Evolutionary conservation across 2,888 invertebrate species (phyloP).

Genomic region (Pandemis heparana): DNA sequence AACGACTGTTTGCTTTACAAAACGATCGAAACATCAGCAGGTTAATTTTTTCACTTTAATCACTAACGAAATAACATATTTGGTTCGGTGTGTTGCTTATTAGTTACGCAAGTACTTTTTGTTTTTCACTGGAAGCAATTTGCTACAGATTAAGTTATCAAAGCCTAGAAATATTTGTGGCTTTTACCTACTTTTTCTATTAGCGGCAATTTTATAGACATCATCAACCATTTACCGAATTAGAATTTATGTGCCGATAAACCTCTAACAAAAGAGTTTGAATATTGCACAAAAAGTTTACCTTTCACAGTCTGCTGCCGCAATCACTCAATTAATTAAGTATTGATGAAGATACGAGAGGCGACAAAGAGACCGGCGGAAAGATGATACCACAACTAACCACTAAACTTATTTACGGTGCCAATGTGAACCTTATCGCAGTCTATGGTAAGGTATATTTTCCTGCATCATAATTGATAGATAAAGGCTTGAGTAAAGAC

Average conservation of each 20-base stretch:
- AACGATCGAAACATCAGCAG: background rate
- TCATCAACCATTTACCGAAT: background rate
- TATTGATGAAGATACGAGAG: conserved; percentile 38
- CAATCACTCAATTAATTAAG: conserved; percentile 42
- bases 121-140: background rate
- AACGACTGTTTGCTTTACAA: conserved; percentile 67
- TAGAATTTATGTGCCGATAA: conserved; percentile 18
- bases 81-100: too few species aligned
- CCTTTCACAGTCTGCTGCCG: conserved; percentile 32
- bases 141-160: background rate
- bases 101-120: background rate
- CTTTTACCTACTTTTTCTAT: background rate
- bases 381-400: conserved; percentile 29
- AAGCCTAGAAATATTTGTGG: background rate
- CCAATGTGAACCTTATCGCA: background rate
- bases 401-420: background rate
- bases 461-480: conserved; percentile 1
- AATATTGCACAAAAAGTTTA: conserved; percentile 37
- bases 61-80: background rate
- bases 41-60: conserved; percentile 2
- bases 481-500: conserved; percentile 21
- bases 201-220: conserved; percentile 23
- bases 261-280: conserved; percentile 36
- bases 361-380: conserved; percentile 30
- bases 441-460: conserved; percentile 13